These are phyloP conservation scores for Leistus spinibarbis DNA, from an alignment of 2,888 invertebrate genomes.

Conservation along the genomic window DNA sequence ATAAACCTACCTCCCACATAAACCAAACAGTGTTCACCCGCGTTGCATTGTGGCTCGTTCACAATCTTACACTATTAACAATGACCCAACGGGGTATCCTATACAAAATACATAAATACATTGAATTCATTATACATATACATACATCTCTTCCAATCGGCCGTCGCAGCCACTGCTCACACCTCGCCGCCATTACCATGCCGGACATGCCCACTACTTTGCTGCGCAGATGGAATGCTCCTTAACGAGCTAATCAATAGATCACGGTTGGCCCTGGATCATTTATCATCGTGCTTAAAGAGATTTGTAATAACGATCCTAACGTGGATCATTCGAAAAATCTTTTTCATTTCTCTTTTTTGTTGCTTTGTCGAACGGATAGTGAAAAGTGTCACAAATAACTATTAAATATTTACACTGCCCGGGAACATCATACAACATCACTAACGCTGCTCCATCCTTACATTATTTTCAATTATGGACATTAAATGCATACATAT, in stretches of 20 bases:
- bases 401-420: constrained; percentile 45
- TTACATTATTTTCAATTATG: too few relatives aligned
- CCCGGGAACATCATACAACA: not conserved
- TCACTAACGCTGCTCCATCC: not conserved
- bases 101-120: constrained; percentile 60
- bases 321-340: constrained; percentile 51
- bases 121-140: constrained; percentile 59
- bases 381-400: constrained; percentile 53
- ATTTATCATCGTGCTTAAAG: constrained; percentile 58
- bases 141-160: constrained; percentile 54
- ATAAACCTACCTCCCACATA: constrained; percentile 54
- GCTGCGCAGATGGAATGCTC: constrained; percentile 53
- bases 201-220: constrained; percentile 42
- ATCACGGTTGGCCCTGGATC: constrained; percentile 58
- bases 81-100: constrained; percentile 57
- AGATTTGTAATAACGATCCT: constrained; percentile 57
- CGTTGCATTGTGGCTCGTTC: constrained; percentile 53
- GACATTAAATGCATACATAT: too few relatives aligned
- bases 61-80: constrained; percentile 58
- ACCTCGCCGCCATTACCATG: constrained; percentile 43
- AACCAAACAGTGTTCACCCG: constrained; percentile 53
- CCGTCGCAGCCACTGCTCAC: constrained; percentile 40
- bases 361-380: constrained; percentile 12
- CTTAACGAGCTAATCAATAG: constrained; percentile 61
- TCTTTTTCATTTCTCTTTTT: constrained; percentile 41